Percentiles rank a stretch among this genome's conserved stretches.
phyloP scores from a whole-genome alignment of 2,113 vertebrate species.

The Lepisosteus osseus region DNA sequence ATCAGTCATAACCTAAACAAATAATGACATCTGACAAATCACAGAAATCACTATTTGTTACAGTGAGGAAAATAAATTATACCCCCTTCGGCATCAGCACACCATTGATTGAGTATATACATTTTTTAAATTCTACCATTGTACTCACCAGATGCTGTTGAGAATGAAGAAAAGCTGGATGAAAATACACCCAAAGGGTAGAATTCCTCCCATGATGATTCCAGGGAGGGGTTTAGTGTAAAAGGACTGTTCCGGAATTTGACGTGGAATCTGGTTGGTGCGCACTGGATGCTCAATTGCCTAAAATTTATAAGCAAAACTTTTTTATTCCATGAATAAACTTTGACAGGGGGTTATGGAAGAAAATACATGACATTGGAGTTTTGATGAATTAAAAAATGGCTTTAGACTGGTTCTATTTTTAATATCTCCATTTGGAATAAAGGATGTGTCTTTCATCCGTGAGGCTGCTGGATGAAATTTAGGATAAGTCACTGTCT shows the following conservation, averaged over 20 bases:
- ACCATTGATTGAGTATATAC: too few species aligned
- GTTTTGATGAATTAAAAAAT: background rate
- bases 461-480: too few species aligned
- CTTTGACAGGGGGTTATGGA: background rate
- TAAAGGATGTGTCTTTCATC: background rate
- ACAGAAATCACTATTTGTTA: too few species aligned
- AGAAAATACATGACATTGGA: background rate
- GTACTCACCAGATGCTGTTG: slow-evolving; percentile 88
- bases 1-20: too few species aligned
- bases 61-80: too few species aligned
- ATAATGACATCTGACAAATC: too few species aligned
- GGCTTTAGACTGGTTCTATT: background rate
- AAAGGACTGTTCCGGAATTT: slow-evolving; percentile 91
- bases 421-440: background rate
- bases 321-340: too few species aligned
- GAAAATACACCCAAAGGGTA: slow-evolving; percentile 91
- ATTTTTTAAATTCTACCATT: too few species aligned
- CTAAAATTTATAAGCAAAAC: slow-evolving; percentile 47
- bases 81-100: too few species aligned
- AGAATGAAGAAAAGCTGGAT: slow-evolving; percentile 96
- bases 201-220: slow-evolving; percentile 89
- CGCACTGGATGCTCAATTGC: slow-evolving; percentile 90
- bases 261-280: slow-evolving; percentile 92
- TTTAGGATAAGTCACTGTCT: too few species aligned
- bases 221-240: slow-evolving; percentile 89